phyloP scores from a whole-genome alignment of 2,888 invertebrate genomes.

The Sabatieria punctata region DNA sequence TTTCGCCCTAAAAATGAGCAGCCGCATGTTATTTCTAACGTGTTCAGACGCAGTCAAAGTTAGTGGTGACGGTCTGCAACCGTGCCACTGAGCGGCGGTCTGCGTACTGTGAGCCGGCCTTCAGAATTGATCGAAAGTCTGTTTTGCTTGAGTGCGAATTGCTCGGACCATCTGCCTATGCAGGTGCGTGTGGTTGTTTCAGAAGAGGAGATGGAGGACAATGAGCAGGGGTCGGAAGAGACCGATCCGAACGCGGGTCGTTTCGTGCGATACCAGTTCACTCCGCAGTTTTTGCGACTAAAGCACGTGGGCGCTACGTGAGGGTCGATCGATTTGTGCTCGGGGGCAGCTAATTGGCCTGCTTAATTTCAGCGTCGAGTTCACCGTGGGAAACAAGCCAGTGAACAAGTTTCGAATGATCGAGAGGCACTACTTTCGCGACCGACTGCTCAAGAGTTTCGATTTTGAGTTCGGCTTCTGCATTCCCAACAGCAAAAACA shows the following conservation, averaged over 20 bases:
- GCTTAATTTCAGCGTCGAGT: constrained; percentile 60
- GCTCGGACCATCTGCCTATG: no score
- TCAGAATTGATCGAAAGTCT: no score
- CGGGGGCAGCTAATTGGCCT: neutral
- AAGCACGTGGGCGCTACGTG: constrained; percentile 95
- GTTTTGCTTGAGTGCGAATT: no score
- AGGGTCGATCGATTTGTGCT: constrained; percentile 31
- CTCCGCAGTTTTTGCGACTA: constrained; percentile 85
- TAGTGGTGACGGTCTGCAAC: no score
- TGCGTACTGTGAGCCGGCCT: no score
- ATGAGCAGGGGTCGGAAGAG: constrained; percentile 21
- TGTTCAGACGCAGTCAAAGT: no score
- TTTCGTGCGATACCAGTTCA: constrained; percentile 96
- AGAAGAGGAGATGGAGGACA: constrained; percentile 11
- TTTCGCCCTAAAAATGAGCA: no score
- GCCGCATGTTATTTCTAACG: no score
- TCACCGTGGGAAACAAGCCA: constrained; percentile 75
- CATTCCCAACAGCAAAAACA: constrained; percentile 89
- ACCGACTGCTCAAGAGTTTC: constrained; percentile 81
- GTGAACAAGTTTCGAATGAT: constrained; percentile 93
- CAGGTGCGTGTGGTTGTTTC: neutral
- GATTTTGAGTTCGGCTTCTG: constrained; percentile 99
- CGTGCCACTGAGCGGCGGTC: no score
- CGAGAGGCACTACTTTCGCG: constrained; percentile 85
- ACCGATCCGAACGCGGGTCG: constrained; percentile 58